phyloP scores from a whole-genome alignment of 2,113 vertebrate genomes.

The Sinocyclocheilus rhinocerous region DNA sequence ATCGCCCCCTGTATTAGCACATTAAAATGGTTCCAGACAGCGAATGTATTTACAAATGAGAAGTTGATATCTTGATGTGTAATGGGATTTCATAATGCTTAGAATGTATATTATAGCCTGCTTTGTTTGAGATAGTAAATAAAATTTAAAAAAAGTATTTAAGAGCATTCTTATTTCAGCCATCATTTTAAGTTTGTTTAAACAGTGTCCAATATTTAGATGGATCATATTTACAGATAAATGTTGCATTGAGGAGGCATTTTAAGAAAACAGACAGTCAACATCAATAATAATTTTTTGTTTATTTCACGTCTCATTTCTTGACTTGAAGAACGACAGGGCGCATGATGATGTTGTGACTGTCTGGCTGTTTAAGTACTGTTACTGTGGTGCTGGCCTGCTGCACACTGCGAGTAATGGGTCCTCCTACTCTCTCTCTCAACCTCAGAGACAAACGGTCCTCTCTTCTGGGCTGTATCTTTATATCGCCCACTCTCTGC shows the following conservation, averaged over 20 bases:
- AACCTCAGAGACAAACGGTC: conserved; percentile 75
- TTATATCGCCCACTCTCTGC: conserved; percentile 68
- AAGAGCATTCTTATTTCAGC: neutral
- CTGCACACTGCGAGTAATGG: conserved; percentile 79
- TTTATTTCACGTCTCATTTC: neutral
- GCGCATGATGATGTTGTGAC: neutral
- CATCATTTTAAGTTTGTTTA: neutral
- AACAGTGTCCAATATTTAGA: conserved; percentile 5
- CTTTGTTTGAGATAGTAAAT: neutral
- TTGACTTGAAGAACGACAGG: conserved; percentile 33
- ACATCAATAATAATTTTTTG: neutral
- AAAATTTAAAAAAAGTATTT: neutral
- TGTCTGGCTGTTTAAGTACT: conserved; percentile 33
- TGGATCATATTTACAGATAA: conserved; percentile 40
- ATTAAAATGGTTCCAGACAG: neutral
- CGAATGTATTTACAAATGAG: conserved; percentile 6
- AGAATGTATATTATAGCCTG: neutral
- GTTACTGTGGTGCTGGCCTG: conserved; percentile 71
- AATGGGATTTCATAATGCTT: neutral
- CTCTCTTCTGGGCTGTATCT: conserved; percentile 67
- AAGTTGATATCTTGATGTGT: neutral
- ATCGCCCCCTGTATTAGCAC: neutral
- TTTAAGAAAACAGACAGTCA: neutral
- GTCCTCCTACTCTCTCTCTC: conserved; percentile 78
- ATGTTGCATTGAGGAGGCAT: neutral